Conservation (phyloP, 92 coral and sea anemone genomes). For the Zoanthus gigantus region DNA sequence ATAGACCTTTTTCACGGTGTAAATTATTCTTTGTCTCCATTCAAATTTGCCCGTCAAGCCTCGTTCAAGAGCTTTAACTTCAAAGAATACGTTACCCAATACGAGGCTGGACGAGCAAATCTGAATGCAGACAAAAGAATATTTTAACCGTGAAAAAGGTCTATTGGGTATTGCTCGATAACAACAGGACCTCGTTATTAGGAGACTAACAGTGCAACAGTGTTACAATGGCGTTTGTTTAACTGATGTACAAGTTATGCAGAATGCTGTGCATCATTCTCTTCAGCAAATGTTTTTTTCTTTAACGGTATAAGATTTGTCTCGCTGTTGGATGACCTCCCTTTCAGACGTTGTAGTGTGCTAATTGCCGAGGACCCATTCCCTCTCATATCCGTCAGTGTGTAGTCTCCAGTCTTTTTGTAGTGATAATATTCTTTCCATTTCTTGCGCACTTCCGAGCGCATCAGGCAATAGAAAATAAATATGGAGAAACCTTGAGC, state of each 20-base stretch:
- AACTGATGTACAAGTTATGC: not conserved
- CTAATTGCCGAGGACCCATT: not conserved
- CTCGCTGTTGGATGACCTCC: not conserved
- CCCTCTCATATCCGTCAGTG: not conserved
- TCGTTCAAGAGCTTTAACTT: too few relatives aligned
- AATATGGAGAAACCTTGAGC: constrained; percentile 57
- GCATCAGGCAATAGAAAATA: constrained; percentile 54
- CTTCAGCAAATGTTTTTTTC: not conserved
- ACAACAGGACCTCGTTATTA: too few relatives aligned
- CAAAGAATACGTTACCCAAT: too few relatives aligned
- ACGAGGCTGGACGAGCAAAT: too few relatives aligned
- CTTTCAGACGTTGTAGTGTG: not conserved
- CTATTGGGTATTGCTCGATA: too few relatives aligned
- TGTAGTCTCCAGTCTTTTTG: constrained; percentile 10
- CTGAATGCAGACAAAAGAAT: too few relatives aligned
- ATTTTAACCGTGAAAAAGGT: too few relatives aligned
- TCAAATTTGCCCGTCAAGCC: too few relatives aligned
- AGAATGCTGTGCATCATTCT: not conserved
- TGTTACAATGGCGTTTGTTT: too few relatives aligned
- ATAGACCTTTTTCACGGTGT: too few relatives aligned
- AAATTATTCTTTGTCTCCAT: too few relatives aligned
- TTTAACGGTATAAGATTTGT: not conserved
- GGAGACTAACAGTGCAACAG: too few relatives aligned
- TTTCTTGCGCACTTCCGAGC: constrained; percentile 54
- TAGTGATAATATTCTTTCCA: constrained; percentile 34